These are phyloP conservation scores for Cinclus mexicanus DNA, from an alignment of 2,113 vertebrate genomes.

Conservation along the genomic window DNA sequence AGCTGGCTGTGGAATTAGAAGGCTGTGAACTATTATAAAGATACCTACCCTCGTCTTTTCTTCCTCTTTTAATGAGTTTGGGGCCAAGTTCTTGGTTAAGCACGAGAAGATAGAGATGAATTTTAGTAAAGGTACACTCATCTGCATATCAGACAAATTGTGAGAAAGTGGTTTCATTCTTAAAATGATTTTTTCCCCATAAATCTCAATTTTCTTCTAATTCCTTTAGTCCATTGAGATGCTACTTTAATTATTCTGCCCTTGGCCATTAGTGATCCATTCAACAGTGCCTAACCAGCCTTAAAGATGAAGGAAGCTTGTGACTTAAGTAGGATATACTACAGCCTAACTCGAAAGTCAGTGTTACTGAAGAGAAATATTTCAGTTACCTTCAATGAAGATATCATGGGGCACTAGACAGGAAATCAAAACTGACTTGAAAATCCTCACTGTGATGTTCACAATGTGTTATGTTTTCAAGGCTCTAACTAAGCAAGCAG, in stretches of 20 bases:
- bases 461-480: not conserved
- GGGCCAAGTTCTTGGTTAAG: not conserved
- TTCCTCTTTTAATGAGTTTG: not conserved
- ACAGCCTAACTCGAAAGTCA: not conserved
- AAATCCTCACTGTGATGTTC: not conserved
- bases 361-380: not conserved
- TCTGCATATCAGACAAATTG: slow-evolving; percentile 15
- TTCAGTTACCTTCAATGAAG: not conserved
- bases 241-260: slow-evolving; percentile 49
- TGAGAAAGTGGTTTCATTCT: slow-evolving; percentile 30
- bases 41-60: not conserved
- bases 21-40: not conserved
- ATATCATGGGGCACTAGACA: not conserved
- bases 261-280: slow-evolving; percentile 44
- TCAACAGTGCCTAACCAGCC: slow-evolving; percentile 14
- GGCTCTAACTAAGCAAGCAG: not conserved
- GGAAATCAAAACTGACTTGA: not conserved
- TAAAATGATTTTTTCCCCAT: slow-evolving; percentile 25
- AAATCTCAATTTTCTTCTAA: slow-evolving; percentile 58
- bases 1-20: not conserved
- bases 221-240: slow-evolving; percentile 48
- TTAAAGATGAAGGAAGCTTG: not conserved
- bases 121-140: not conserved
- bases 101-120: not conserved
- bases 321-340: not conserved